Percentiles rank a stretch among this genome's conserved stretches.
Conservation (phyloP, 2,888 invertebrate genomes). For the Drosophila mulleri region DNA sequence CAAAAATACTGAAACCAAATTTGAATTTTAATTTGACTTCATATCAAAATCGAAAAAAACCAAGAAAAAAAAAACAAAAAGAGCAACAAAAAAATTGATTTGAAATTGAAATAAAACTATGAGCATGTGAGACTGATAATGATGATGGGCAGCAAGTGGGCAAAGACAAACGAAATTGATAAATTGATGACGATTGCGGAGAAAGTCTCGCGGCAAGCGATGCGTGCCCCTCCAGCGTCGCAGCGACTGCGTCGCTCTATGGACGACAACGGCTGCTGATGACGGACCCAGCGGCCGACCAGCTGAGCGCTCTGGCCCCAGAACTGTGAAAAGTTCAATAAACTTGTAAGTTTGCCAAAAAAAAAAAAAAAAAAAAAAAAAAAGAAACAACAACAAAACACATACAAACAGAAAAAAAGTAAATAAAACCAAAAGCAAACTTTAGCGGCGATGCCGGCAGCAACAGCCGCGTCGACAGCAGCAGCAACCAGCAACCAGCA, state of each 20-base stretch:
- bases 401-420: conserved; percentile 32
- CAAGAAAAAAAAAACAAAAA: not conserved
- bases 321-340: conserved; percentile 80
- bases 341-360: conserved; percentile 82
- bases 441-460: conserved; percentile 48
- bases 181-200: conserved; percentile 76
- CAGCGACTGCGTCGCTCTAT: conserved; percentile 36
- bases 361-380: too few species aligned
- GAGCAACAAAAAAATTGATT: not conserved
- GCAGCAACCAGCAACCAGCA: conserved; percentile 38
- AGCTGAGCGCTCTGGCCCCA: conserved; percentile 55
- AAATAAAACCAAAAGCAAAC: conserved; percentile 53
- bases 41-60: not conserved
- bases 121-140: conserved; percentile 29
- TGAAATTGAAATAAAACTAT: conserved; percentile 14
- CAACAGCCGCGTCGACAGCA: conserved; percentile 39
- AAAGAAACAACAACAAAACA: conserved; percentile 32
- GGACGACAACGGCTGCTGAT: conserved; percentile 40
- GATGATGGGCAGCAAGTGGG: conserved; percentile 33
- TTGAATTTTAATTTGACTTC: too few species aligned
- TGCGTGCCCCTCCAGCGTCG: conserved; percentile 39
- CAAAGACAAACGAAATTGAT: conserved; percentile 48
- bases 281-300: conserved; percentile 56
- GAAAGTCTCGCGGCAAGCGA: conserved; percentile 74
- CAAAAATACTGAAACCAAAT: too few species aligned